Evolutionary conservation across 2,888 invertebrate genomes (phyloP).

Genomic region (Tridacna gigas): DNA sequence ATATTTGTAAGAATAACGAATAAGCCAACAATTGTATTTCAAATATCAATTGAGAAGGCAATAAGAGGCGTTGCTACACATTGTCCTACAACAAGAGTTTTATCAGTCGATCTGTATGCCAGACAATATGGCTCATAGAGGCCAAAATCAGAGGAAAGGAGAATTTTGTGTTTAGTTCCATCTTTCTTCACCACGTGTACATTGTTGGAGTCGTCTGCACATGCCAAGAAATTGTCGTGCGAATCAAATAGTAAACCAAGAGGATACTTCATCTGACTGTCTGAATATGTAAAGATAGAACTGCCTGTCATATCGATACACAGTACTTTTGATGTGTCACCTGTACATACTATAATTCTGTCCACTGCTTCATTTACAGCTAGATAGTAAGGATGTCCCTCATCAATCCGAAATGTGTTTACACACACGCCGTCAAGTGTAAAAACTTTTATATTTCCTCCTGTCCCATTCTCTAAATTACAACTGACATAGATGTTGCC

Average conservation of each 20-base stretch:
- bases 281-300: neutral
- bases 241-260: neutral
- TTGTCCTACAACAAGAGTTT: constrained; percentile 5
- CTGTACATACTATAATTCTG: neutral
- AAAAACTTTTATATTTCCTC: neutral
- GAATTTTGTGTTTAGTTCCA: neutral
- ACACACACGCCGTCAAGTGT: neutral
- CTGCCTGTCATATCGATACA: neutral
- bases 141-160: neutral
- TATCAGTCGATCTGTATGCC: neutral
- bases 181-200: neutral
- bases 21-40: too few relatives aligned
- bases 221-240: neutral
- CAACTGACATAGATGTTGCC: neutral
- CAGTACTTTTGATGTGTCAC: neutral
- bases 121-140: neutral
- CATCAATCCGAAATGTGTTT: neutral
- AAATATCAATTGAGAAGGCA: too few relatives aligned
- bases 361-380: neutral
- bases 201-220: neutral
- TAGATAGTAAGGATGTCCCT: constrained; percentile 1
- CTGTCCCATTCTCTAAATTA: neutral
- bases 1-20: too few relatives aligned
- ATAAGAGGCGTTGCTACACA: too few relatives aligned
- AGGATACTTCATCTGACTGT: neutral